Conservation (phyloP, 2,797 vertebrate species). For the Amphiprion clarkii region DNA sequence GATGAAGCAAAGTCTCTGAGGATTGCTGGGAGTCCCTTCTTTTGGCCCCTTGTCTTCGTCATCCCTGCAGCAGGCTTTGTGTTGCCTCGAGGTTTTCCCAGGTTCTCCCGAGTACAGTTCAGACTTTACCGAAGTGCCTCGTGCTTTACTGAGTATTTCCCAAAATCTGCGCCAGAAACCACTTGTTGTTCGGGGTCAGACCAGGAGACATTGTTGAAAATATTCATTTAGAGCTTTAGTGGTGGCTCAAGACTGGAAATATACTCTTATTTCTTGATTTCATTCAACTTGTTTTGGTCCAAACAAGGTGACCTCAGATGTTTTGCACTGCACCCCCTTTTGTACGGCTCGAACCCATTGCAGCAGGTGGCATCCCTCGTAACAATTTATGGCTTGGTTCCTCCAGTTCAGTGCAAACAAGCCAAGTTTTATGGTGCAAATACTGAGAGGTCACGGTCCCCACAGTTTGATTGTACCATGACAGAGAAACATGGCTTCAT, state of each 20-base stretch:
- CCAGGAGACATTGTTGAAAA: constrained; percentile 23
- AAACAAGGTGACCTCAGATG: constrained; percentile 53
- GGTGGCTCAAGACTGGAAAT: background rate
- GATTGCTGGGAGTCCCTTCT: constrained; percentile 67
- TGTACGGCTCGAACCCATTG: constrained; percentile 48
- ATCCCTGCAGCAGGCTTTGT: constrained; percentile 34
- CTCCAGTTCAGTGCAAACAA: constrained; percentile 75
- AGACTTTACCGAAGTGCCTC: constrained; percentile 18
- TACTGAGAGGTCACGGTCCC: constrained; percentile 62
- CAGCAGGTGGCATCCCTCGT: constrained; percentile 72
- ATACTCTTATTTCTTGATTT: background rate
- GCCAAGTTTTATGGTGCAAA: constrained; percentile 71
- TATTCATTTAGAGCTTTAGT: constrained; percentile 6
- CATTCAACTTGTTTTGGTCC: constrained; percentile 31
- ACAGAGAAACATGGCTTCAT: constrained; percentile 40
- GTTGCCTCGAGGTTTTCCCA: constrained; percentile 55
- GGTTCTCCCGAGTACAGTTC: constrained; percentile 42
- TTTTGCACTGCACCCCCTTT: constrained; percentile 43
- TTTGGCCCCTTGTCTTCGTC: constrained; percentile 57
- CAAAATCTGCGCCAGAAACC: constrained; percentile 36
- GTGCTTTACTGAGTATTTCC: constrained; percentile 56
- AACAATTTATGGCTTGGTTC: constrained; percentile 73
- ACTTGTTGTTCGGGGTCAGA: constrained; percentile 37
- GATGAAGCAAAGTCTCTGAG: constrained; percentile 54
- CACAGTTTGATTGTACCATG: constrained; percentile 47